Base-by-base conservation (phyloP, 2,888 invertebrate genomes). In the Apotomis turbidana region DNA sequence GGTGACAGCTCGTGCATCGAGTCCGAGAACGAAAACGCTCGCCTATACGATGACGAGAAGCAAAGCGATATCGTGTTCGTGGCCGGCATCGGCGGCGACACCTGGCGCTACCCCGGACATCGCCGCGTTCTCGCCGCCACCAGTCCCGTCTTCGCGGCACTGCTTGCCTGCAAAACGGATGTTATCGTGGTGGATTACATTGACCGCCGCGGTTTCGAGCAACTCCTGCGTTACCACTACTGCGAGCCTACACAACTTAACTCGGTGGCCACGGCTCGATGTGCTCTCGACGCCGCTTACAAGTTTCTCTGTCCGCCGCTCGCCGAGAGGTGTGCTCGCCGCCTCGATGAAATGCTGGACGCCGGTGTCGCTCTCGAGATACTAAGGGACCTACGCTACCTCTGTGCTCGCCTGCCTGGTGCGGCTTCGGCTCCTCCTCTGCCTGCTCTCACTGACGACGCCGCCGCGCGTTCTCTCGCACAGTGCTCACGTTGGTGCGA, bases 281-380 rank as follows among this genome's bases (percentile, higher is more conserved):
- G 95, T 54, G 95, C 97, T 0, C 94, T 97, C 41, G 95, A 96
- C 76, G 96, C 96, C 1, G 96, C 97, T 36, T 95, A 96, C 82
- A 96, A 96, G 81, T 96, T 97, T 82, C 91, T 96, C 60, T 96
- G 97, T 78, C 94, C 95, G 5, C 95, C 95, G 27, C 91, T 97
- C 66, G 95, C 96, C 3, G 94, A 95, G 75, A 93, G 95, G 72
- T 97, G 97, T 81, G 95, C 96, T 38, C 90, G 94, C 46, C 95
- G 95, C 70, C 92, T 97, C 55, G 95, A 95, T 76, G 93, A 93
- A 70, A 94, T 95, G 84, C 86, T 97, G 46, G 94, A 94, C 72
- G 92, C 94, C 4, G 93, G 94, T 15, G 96, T 95, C 64, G 96
- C 96, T 0, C 92, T 97, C 3, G 94, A 95, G 78, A 94, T 96